Evolutionary conservation across 2,113 vertebrate genomes (phyloP), one percentile per base, ranked within the genome.

Genomic region (Oncorhynchus keta): DNA sequence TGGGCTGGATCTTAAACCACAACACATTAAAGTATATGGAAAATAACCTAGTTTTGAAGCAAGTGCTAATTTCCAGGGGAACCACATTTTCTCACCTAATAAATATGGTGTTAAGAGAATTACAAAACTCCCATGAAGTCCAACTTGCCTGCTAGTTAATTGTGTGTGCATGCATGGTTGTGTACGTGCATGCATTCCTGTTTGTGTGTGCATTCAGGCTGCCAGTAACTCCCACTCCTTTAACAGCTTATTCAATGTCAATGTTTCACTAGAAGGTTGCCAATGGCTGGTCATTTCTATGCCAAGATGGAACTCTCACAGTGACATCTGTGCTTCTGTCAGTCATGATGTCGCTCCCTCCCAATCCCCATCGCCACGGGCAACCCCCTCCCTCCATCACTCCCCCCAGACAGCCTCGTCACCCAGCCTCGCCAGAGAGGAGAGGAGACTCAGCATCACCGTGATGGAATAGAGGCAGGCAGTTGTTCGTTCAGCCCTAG

Each of bases 401-500:
- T 76, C 81, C 69, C 74, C 70, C 90, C 94, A 92, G 93, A 91
- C 94, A 92, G 93, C 79, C 75, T 84, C 76, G 82, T 86, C 86
- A 77, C 84, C 85, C 81, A 77, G 87, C 84, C 83, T 93, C 88
- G 92, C 79, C 82, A 90, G 62, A 74, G 49, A 72, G 70, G 70
- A 69, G 77, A 91, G 91, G 91, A 35, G 92, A 89, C 87, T 30
- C 61, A 30, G 28, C 65, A 13, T 94, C 87, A 57, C 66, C 26
- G 78, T 96, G 95, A 97, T 96, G 93, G 95, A 97, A 95, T 93
- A 92, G 92, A 94, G 91, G 89, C 88, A 81, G 89, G 92, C 92
- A 94, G 92, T 93, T 94, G 93, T 93, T 93, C 94, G 94, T 94
- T 93, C 93, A 91, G 87, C 94, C 86, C 90, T 93, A 84, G 90